Base-by-base conservation (phyloP, 2,888 invertebrate species). In the Leucoptera coffeella region DNA sequence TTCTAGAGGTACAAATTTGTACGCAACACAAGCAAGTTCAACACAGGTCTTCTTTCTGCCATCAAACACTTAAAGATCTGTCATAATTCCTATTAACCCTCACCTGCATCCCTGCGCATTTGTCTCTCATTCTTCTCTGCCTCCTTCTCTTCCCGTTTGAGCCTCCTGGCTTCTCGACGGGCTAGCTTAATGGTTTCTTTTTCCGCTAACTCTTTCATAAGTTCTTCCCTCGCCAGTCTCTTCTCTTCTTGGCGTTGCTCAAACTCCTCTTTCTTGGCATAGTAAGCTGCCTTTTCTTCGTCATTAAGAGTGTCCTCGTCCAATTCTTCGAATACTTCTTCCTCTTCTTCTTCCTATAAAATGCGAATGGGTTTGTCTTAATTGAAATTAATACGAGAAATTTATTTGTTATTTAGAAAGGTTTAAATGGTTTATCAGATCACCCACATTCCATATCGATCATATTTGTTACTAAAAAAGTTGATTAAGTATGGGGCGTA, bases 311-410 rank as follows among this genome's bases (percentile, higher is more conserved):
- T 56, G 0, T 45, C 36, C 40, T 71, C 60, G 27, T 60, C 61
- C 2, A 64, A 56, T 42, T 61, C 61, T 38, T 71, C 73, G 15
- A 59, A 37, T 44, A 65, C 65, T 46, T 64, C 57, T 31, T 50
- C 55, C 15, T 73, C 71, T 0, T 72, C 64, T 30, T n/a, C n/a
- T n/a, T n/a, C n/a, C n/a, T n/a, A n/a, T n/a, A n/a, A n/a, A n/a
- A n/a, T n/a, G n/a, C n/a, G n/a, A n/a, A n/a, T n/a, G n/a, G n/a
- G n/a, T n/a, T n/a, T n/a, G n/a, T n/a, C n/a, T n/a, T n/a, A n/a
- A n/a, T n/a, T n/a, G n/a, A n/a, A n/a, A n/a, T n/a, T n/a, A n/a
- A n/a, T n/a, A n/a, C n/a, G n/a, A n/a, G n/a, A n/a, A n/a, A n/a
- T n/a, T n/a, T n/a, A n/a, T n/a, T n/a, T n/a, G n/a, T n/a, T n/a